Evolutionary conservation across 2,888 invertebrate species (phyloP), one percentile per base, ranked within the genome.

Genomic region (Polylopha cassiicola): DNA sequence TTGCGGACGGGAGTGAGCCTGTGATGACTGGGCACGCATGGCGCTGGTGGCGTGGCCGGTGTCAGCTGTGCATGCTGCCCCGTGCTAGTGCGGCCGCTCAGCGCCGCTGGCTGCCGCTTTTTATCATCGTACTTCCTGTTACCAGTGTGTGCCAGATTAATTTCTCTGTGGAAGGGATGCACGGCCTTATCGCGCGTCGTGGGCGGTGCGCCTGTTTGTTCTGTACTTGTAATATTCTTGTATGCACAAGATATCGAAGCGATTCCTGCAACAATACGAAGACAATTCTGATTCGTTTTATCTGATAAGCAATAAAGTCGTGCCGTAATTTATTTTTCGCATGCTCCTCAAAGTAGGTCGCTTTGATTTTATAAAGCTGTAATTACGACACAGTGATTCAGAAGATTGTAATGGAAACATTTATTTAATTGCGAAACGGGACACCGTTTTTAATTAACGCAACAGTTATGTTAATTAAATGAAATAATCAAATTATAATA

Each of bases 241-340:
- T 75, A 56, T 73, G 61, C 61, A 73, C 75, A 77, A 81, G 82
- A 76, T 79, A 78, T 74, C 53, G 61, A 66, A 78, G 74, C 67
- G 69, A 77, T 76, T 71, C 81, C 84, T 84, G 81, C 65, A 85
- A 85, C 79, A 81, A 81, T 66, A 67, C 63, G 66, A 61, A 61
- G 51, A 65, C 56, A 52, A 50, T 46, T 58, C 57, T 61, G 48
- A 62, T 58, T 34, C 58, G 50, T 57, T 47, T 48, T 46, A 53
- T 42, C 43, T 53, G 64, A 69, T 66, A 67, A 61, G 29, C 39
- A 37, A 36, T 6, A 38, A 47, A 57, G 46, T 36, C 23, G 39
- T 33, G 37, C 10, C 32, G 30, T 45, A 38, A 45, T 30, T 37
- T 44, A 44, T 44, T 43, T 37, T 39, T 38, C 37, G 44, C 43